Conservation (phyloP, 1,140 invertebrate genomes). For the Drosophila tsacasi region DNA sequence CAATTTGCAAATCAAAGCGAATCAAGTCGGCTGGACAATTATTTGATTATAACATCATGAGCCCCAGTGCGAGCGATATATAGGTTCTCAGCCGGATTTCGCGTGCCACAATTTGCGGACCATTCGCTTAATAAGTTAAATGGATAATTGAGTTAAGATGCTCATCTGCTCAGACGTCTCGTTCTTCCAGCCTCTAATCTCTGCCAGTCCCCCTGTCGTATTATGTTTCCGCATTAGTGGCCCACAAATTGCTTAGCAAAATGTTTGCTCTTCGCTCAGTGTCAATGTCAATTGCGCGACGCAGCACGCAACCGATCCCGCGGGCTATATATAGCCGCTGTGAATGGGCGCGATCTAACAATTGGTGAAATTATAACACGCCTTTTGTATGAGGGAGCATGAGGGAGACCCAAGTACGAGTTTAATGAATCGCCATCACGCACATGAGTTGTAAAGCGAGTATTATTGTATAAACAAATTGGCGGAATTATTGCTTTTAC, state of each 20-base stretch:
- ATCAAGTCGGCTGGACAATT: conserved; percentile 52
- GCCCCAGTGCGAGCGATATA: conserved; percentile 3
- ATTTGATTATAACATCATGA: conserved; percentile 60
- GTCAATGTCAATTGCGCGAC: conserved; percentile 63
- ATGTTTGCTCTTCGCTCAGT: conserved; percentile 64
- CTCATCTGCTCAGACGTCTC: conserved; percentile 31
- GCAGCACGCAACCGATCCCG: conserved; percentile 58
- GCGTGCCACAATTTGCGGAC: conserved; percentile 74
- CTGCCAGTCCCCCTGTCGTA: not conserved
- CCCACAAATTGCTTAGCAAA: conserved; percentile 54
- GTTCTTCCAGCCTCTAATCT: conserved; percentile 18
- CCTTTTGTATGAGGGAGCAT: conserved; percentile 30
- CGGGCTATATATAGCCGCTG: conserved; percentile 53
- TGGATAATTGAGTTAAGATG: conserved; percentile 82
- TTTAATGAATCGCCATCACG: conserved; percentile 73
- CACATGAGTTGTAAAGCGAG: conserved; percentile 28
- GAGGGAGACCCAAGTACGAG: conserved; percentile 44
- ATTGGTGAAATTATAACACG: conserved; percentile 70
- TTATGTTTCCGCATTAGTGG: conserved; percentile 67
- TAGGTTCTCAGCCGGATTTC: conserved; percentile 47
- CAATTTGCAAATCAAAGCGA: conserved; percentile 64
- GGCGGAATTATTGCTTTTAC: conserved; percentile 23
- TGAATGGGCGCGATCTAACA: conserved; percentile 54
- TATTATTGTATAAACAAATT: conserved; percentile 43
- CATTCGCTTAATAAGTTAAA: conserved; percentile 80